phyloP scores from a whole-genome alignment of 2,113 vertebrate species.

The Prionailurus bengalensis region DNA sequence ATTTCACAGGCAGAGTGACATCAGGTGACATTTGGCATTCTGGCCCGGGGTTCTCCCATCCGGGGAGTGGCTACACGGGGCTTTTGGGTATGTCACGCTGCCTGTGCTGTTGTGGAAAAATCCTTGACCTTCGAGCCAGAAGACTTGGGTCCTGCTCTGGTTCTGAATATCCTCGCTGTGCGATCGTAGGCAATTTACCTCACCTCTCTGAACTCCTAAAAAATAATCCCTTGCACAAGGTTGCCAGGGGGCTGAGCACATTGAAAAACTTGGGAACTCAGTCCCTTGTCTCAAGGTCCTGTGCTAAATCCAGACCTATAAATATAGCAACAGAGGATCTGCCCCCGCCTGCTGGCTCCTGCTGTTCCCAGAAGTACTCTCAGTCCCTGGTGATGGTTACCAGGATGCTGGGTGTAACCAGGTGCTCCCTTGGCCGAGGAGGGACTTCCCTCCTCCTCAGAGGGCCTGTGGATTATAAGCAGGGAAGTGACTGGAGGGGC shows the following conservation, averaged over 20 bases:
- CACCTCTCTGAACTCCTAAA: neutral
- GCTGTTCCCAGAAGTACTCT: constrained; percentile 64
- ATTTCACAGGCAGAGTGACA: neutral
- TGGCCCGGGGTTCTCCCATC: neutral
- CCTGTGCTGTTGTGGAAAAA: neutral
- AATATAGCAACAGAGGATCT: constrained; percentile 62
- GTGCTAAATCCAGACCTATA: constrained; percentile 72
- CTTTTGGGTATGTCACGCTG: neutral
- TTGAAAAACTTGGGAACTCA: constrained; percentile 28
- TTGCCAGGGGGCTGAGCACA: neutral
- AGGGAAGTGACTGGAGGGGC: neutral
- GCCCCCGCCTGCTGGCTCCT: constrained; percentile 53
- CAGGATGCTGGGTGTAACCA: constrained; percentile 47
- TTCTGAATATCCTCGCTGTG: neutral
- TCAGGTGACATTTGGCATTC: neutral
- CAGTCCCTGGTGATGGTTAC: constrained; percentile 62
- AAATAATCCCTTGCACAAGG: neutral
- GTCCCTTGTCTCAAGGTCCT: constrained; percentile 64
- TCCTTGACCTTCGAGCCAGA: neutral
- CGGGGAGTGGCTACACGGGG: neutral
- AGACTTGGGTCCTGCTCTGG: neutral
- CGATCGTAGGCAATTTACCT: neutral
- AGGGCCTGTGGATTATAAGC: neutral
- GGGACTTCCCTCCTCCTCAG: neutral
- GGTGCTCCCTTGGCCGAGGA: constrained; percentile 30